These are phyloP conservation scores for Ariopsis seemanni DNA, from an alignment of 2,113 vertebrate species.

Conservation along the genomic window DNA sequence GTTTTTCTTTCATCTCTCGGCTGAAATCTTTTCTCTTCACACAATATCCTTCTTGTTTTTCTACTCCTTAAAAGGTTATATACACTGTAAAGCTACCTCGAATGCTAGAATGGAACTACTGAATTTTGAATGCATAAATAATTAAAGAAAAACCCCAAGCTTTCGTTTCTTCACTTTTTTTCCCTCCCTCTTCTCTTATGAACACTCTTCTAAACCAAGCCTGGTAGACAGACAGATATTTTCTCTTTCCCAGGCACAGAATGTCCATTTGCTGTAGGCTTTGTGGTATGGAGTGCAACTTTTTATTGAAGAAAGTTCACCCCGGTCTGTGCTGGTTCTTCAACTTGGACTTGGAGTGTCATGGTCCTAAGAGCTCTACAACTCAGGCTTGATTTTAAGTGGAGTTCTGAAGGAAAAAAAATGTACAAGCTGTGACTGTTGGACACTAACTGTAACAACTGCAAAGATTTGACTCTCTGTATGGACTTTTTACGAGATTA, in stretches of 20 bases:
- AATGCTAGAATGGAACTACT: not conserved
- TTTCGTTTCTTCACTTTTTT: not conserved
- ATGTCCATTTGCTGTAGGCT: not conserved
- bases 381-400: not conserved
- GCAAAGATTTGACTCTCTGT: not conserved
- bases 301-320: not conserved
- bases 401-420: not conserved
- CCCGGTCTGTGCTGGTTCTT: not conserved
- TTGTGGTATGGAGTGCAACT: not conserved
- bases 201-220: not conserved
- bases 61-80: not conserved
- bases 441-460: not conserved
- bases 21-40: not conserved
- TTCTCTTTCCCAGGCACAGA: not conserved
- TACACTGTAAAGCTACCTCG: not conserved
- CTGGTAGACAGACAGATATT: not conserved
- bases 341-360: not conserved
- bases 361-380: not conserved
- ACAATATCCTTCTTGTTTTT: not conserved
- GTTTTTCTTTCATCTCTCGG: not conserved
- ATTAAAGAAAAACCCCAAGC: not conserved
- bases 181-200: not conserved
- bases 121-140: not conserved
- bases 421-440: not conserved
- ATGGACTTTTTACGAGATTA: not conserved